A percentile compares a stretch with the other conserved stretches of the same genome.
Evolutionary conservation across 2,888 invertebrate genomes (phyloP).

Genomic region (Theretra japonica): DNA sequence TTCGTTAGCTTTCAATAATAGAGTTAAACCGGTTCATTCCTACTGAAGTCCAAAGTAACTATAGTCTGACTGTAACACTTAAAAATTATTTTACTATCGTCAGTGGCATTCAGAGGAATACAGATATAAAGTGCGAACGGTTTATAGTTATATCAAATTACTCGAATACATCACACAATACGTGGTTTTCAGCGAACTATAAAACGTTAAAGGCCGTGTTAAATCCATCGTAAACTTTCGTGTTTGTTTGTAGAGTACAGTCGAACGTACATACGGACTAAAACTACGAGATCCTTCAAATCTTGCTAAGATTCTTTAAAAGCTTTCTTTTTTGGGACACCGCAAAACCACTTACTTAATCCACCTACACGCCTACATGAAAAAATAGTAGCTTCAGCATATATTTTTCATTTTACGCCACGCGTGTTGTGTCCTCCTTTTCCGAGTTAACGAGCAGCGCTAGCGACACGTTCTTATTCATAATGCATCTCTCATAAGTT

Average conservation of each 20-base stretch:
- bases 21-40: no score
- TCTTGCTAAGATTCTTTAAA: neutral
- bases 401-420: no score
- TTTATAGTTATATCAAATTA: constrained; percentile 15
- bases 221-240: constrained; percentile 21
- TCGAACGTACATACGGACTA: neutral
- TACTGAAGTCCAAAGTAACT: neutral
- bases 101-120: neutral
- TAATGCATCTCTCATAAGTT: no score
- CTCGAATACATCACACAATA: constrained; percentile 11
- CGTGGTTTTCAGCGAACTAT: constrained; percentile 11
- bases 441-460: no score
- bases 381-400: no score
- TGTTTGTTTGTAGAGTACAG: constrained; percentile 23
- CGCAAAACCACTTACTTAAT: neutral
- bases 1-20: no score
- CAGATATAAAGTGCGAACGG: constrained; percentile 8
- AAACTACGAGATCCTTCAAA: neutral
- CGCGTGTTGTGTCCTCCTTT: no score
- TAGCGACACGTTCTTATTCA: no score
- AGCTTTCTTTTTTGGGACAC: neutral
- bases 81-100: neutral
- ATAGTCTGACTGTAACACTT: neutral
- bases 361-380: no score
- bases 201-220: constrained; percentile 11